Evolutionary conservation across 2,888 invertebrate species (phyloP).

Genomic region (Ypsolopha scabrella): DNA sequence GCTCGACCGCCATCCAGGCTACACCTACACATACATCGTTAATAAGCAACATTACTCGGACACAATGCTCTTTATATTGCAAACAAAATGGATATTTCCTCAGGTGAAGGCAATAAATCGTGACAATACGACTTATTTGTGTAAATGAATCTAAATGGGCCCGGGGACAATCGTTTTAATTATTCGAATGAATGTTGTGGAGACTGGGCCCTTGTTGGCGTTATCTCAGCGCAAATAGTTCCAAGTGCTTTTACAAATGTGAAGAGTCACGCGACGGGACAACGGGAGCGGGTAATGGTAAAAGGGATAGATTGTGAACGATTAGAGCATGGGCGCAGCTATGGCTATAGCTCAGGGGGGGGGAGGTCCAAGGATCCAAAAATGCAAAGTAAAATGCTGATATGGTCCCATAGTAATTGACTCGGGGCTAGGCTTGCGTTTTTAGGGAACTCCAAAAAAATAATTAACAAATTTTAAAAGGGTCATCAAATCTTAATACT

Average conservation of each 20-base stretch:
- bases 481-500: too few species aligned
- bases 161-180: conserved; percentile 36
- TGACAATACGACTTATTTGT: conserved; percentile 23
- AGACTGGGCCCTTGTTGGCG: conserved; percentile 24
- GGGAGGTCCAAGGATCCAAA: too few species aligned
- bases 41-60: conserved; percentile 2
- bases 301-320: not conserved
- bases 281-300: not conserved
- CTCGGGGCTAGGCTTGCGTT: too few species aligned
- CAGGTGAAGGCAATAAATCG: conserved; percentile 24
- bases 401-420: too few species aligned
- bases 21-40: conserved; percentile 1
- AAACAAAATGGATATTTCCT: conserved; percentile 5
- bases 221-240: conserved; percentile 36
- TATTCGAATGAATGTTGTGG: conserved; percentile 29
- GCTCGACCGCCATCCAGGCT: not conserved
- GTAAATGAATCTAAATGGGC: conserved; percentile 31
- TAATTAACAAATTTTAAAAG: too few species aligned
- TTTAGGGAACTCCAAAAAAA: too few species aligned
- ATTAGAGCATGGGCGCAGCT: too few species aligned
- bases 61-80: conserved; percentile 3
- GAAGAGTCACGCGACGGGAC: conserved; percentile 50
- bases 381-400: too few species aligned
- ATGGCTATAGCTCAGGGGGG: too few species aligned
- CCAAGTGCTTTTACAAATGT: conserved; percentile 43